These are phyloP conservation scores for Alcedo quadribrachys DNA, from an alignment of 2,797 vertebrate genomes.

Conservation along the genomic window DNA sequence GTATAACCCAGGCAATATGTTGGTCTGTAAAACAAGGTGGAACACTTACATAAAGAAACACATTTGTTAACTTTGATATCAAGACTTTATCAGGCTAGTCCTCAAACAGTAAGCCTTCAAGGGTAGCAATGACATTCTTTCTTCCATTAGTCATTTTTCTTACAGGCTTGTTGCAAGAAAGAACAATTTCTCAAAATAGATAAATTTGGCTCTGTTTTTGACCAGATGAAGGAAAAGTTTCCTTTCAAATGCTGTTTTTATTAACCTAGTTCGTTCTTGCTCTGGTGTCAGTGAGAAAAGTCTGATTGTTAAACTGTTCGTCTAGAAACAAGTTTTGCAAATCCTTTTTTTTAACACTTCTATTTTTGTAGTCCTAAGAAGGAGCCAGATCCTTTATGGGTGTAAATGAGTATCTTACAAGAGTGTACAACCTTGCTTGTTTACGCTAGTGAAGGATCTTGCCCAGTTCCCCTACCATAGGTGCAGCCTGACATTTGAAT, in stretches of 20 bases:
- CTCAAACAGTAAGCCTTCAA: conserved; percentile 17
- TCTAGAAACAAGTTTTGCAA: background rate
- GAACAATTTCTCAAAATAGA: background rate
- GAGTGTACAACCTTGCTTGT: background rate
- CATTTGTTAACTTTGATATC: conserved; percentile 11
- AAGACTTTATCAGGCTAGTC: background rate
- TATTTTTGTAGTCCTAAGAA: background rate
- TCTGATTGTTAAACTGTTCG: rapidly evolving
- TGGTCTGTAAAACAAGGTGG: background rate
- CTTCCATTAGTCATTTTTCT: background rate
- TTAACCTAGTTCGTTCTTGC: background rate
- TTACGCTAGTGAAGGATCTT: conserved; percentile 14
- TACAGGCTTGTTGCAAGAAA: background rate
- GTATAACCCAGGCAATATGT: background rate
- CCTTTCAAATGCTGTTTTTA: background rate
- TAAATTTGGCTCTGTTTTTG: background rate
- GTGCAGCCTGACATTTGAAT: conserved; percentile 26
- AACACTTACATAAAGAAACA: background rate
- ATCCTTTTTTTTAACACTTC: background rate
- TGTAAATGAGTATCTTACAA: background rate
- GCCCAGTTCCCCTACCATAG: background rate
- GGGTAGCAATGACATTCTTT: conserved; percentile 6
- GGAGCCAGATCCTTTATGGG: background rate
- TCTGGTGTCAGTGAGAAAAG: background rate
- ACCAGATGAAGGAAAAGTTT: background rate